Evolutionary conservation across 2,113 vertebrate species (phyloP), one percentile per base, ranked within the genome.

Genomic region (Etheostoma cragini): DNA sequence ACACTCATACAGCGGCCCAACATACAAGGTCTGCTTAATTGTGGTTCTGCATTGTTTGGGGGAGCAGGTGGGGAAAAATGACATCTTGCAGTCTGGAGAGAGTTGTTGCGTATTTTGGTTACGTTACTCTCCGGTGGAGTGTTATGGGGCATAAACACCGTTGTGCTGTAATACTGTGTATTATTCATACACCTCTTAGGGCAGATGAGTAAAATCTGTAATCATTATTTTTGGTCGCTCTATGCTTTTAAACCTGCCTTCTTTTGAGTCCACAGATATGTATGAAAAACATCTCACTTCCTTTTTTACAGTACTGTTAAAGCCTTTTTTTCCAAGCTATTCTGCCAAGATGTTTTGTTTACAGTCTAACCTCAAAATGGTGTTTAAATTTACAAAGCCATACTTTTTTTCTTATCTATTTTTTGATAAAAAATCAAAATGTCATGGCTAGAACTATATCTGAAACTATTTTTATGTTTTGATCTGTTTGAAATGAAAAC

Each of bases 71-170:
- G 72, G 72, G 76, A 74, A 47, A 87, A 82, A 85, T 79, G 71
- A 68, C 81, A 81, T 91, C 91, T 87, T 71, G 56, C 42, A 71
- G 67, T 77, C 78, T 78, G 77, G 58, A 86, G 82, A 88, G 83
- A 62, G 81, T 89, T 82, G 49, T 62, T 83, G 68, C 42, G 52
- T 58, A 50, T 66, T 78, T 85, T 70, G 69, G 22, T 78, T 78
- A 56, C 63, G 56, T 81, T 79, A 14, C 65, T 69, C 53, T 71
- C 64, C 65, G 50, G 73, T 86, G 62, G 65, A 85, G 78, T 60
- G 74, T 76, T 66, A 52, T 47, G 30, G 19, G 35, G 16, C 26
- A 73, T 57, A 62, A 67, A 79, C 47, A 75, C 66, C 24, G 61
- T 81, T 76, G 78, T 80, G 76, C 72, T 76, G 33, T 60, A 52